Percentiles rank a stretch among this genome's conserved stretches.
phyloP scores from a whole-genome alignment of 1,140 invertebrate species.

The Steinernema feltiae region DNA sequence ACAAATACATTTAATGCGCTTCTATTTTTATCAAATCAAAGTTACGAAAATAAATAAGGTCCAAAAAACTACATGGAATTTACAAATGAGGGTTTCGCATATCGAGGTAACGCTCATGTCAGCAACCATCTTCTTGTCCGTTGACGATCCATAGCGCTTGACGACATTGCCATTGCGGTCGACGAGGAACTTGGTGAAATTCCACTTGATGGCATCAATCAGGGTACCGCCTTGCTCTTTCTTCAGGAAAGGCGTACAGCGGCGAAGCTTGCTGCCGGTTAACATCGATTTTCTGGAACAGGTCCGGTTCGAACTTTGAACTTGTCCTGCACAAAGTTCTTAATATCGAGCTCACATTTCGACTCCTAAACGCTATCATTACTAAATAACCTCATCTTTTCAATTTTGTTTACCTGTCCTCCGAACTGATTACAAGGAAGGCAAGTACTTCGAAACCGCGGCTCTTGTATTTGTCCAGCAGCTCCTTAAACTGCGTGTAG shows the following conservation, averaged over 20 bases:
- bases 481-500: constrained; percentile 48
- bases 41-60: no score
- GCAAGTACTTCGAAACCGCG: constrained; percentile 46
- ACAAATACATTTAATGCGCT: no score
- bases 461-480: constrained; percentile 47
- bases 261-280: constrained; percentile 47
- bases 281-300: constrained; percentile 48
- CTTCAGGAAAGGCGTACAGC: constrained; percentile 58
- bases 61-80: no score
- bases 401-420: constrained; percentile 33
- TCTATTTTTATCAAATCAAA: no score
- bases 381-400: constrained; percentile 60
- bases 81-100: no score
- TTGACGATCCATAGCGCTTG: constrained; percentile 71
- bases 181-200: constrained; percentile 89
- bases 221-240: constrained; percentile 59
- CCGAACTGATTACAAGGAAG: constrained; percentile 52
- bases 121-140: constrained; percentile 64
- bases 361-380: constrained; percentile 42
- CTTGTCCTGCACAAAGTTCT: constrained; percentile 57
- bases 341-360: constrained; percentile 46
- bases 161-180: constrained; percentile 78
- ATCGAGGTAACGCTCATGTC: constrained; percentile 32
- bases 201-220: constrained; percentile 71
- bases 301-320: constrained; percentile 52